Base-by-base conservation (phyloP, 2,797 vertebrate genomes). In the Sebastes glaucus region DNA sequence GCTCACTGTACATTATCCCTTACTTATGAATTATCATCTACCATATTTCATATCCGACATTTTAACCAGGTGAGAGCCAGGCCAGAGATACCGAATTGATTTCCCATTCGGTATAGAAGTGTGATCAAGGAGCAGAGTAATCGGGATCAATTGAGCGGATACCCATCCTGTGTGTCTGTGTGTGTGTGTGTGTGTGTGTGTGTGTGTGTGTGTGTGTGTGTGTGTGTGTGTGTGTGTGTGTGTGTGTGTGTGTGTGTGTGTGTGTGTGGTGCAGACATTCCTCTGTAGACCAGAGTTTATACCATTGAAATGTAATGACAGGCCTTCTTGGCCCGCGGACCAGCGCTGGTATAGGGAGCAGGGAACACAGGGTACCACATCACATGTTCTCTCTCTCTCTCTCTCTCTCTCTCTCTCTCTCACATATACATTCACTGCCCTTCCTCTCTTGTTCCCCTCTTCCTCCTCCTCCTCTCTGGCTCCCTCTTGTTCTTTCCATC, bases 201-300 rank as follows among this genome's bases (percentile, higher is more conserved):
- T 11, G 33, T 11, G 4, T 5, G 11, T 13, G 35, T 13, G 11
- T 13, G 11, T 13, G 11, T 33, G 35, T 13, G 35, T 35, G 35
- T 3, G 38, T 14, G 35, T 38, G 35, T 13, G 35, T 13, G 35
- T 13, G 35, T 13, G 11, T 13, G 11, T 13, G 35, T 38, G 35
- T 13, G 11, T 38, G 35, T 38, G 32, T 11, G 35, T 38, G 35
- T 13, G 35, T 38, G 35, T 13, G 13, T 42, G 74, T 38, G 74
- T 61, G 65, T 60, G 33, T 85, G 80, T 82, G 84, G 81, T 83
- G 70, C 79, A 92, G 90, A 91, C 82, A 85, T 90, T 92, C 82
- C 76, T 78, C 82, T 71, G 66, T 18, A 82, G 67, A 85, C 77
- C 83, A 80, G 82, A 78, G 80, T 80, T 88, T 74, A 69, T 80